Evolutionary conservation across 2,888 invertebrate genomes (phyloP).

Genomic region (Plagodis dolabraria): DNA sequence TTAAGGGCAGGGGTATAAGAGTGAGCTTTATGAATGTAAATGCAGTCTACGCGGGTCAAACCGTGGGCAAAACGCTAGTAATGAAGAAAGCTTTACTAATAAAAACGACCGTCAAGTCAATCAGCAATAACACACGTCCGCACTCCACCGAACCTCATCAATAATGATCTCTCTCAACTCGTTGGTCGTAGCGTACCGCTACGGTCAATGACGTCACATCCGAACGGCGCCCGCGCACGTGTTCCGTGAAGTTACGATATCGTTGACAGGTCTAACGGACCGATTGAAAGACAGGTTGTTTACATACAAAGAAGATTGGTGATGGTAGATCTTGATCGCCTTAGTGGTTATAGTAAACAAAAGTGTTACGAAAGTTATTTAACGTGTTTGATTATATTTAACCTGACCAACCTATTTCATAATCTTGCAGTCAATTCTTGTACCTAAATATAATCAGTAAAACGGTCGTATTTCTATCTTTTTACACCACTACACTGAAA

Average conservation of each 20-base stretch:
- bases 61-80: too few relatives aligned
- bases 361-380: background rate
- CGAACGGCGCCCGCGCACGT: conserved; percentile 54
- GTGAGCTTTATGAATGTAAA: too few relatives aligned
- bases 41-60: too few relatives aligned
- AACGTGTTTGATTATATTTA: too few relatives aligned
- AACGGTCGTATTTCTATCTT: too few relatives aligned
- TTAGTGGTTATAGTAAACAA: background rate
- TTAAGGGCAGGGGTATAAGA: too few relatives aligned
- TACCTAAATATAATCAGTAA: too few relatives aligned
- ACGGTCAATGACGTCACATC: conserved; percentile 59
- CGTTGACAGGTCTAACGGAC: conserved; percentile 25
- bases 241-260: conserved; percentile 39
- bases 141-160: conserved; percentile 41
- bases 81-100: too few relatives aligned
- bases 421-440: too few relatives aligned
- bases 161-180: conserved; percentile 48
- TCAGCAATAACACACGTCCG: conserved; percentile 38
- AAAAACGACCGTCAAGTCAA: conserved; percentile 2
- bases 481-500: too few relatives aligned
- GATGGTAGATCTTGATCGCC: background rate
- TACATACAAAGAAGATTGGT: conserved; percentile 40
- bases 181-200: conserved; percentile 6
- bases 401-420: too few relatives aligned
- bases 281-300: conserved; percentile 41